phyloP scores from a whole-genome alignment of 2,797 vertebrate species.

The Catamblyrhynchus diadema region DNA sequence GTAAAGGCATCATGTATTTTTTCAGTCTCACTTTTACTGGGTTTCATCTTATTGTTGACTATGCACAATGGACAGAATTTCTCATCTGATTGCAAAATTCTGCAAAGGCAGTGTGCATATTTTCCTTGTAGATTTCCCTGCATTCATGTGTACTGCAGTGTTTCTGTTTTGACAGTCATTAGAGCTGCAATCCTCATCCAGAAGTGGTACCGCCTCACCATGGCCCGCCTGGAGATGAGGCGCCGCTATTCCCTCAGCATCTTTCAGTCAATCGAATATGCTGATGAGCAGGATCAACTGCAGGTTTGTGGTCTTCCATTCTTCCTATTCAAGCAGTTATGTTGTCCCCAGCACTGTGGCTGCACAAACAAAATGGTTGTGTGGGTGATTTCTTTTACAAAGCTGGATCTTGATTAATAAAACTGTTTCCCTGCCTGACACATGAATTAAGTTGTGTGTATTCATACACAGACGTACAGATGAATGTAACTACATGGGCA shows the following conservation, averaged over 20 bases:
- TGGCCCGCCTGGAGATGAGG: conserved; percentile 86
- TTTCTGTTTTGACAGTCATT: conserved; percentile 76
- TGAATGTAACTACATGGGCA: background rate
- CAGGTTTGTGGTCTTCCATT: conserved; percentile 78
- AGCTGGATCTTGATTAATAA: background rate
- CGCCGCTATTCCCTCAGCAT: conserved; percentile 89
- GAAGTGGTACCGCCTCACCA: conserved; percentile 91
- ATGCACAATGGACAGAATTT: background rate
- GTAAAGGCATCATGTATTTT: background rate
- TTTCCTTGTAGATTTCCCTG: background rate
- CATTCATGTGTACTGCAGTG: background rate
- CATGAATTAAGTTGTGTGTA: background rate
- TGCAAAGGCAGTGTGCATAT: background rate
- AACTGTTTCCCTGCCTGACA: background rate
- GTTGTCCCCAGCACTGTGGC: background rate
- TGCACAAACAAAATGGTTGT: background rate
- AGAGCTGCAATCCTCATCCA: conserved; percentile 92
- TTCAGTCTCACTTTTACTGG: background rate
- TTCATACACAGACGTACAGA: background rate
- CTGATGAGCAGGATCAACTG: conserved; percentile 92
- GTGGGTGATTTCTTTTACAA: background rate
- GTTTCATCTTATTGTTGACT: background rate
- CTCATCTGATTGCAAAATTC: background rate
- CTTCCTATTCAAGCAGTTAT: background rate
- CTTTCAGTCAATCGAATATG: conserved; percentile 95